Conservation (phyloP, 2,113 vertebrate genomes). For the Entomyzon cyanotis region DNA sequence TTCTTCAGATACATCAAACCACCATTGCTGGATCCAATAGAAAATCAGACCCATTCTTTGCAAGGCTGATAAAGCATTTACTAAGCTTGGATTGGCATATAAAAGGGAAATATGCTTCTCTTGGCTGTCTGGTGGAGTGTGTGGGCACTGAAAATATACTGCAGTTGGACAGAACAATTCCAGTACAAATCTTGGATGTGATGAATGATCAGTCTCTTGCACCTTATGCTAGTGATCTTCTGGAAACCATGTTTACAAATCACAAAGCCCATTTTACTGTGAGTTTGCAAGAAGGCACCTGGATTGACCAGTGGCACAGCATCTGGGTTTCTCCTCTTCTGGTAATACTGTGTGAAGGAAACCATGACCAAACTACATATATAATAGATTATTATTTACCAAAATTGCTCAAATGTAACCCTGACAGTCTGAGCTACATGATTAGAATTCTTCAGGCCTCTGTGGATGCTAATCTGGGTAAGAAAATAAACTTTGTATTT, state of each 20-base stretch:
- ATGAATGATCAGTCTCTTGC: constrained; percentile 93
- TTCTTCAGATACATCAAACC: constrained; percentile 83
- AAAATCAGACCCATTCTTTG: constrained; percentile 78
- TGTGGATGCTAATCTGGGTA: constrained; percentile 77
- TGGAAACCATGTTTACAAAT: constrained; percentile 91
- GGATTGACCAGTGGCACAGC: constrained; percentile 86
- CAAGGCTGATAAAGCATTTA: constrained; percentile 75
- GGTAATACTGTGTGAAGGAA: constrained; percentile 83
- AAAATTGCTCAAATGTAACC: constrained; percentile 87
- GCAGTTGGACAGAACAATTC: constrained; percentile 79
- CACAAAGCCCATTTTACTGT: constrained; percentile 82
- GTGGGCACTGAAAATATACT: constrained; percentile 83
- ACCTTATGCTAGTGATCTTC: constrained; percentile 88
- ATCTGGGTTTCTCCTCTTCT: constrained; percentile 91
- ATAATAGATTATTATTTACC: constrained; percentile 94
- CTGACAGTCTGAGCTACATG: constrained; percentile 89
- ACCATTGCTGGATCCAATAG: constrained; percentile 3
- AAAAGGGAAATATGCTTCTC: constrained; percentile 89
- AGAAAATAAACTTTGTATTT: constrained; percentile 14
- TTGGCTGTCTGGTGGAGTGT: constrained; percentile 87
- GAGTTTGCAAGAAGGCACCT: constrained; percentile 26
- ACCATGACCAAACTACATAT: constrained; percentile 86
- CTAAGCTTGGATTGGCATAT: constrained; percentile 91
- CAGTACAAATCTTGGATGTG: constrained; percentile 80
- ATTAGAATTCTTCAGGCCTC: constrained; percentile 85